phyloP scores from a whole-genome alignment of 1,140 invertebrate species.

The Drosophila rhopaloa region DNA sequence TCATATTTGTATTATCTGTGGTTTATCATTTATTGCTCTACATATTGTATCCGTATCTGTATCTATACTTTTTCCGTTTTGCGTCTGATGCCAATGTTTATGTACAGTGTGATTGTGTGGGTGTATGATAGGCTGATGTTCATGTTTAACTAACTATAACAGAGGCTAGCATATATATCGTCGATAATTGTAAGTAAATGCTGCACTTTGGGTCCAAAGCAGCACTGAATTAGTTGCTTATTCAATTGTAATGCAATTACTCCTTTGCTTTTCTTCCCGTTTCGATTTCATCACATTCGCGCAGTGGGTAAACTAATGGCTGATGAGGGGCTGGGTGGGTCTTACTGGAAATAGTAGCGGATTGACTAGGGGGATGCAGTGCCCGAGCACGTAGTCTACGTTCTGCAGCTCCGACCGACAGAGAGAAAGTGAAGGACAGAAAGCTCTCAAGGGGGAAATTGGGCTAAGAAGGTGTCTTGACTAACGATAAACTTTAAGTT shows the following conservation, averaged over 20 bases:
- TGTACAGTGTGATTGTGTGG: constrained; percentile 60
- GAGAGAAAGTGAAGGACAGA: constrained; percentile 49
- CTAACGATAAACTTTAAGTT: constrained; percentile 69
- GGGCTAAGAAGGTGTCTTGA: constrained; percentile 21
- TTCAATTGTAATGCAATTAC: constrained; percentile 31
- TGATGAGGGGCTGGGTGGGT: constrained; percentile 10
- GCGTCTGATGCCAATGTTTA: constrained; percentile 57
- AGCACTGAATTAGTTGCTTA: constrained; percentile 38
- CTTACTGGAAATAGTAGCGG: not conserved
- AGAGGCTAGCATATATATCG: constrained; percentile 55
- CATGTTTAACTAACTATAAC: constrained; percentile 76
- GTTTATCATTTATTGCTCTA: constrained; percentile 77
- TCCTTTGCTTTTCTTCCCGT: constrained; percentile 8
- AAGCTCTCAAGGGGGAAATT: constrained; percentile 11
- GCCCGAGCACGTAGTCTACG: constrained; percentile 32
- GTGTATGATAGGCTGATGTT: constrained; percentile 18
- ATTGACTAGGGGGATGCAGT: constrained; percentile 8
- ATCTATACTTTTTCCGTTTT: constrained; percentile 18
- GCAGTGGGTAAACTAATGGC: constrained; percentile 35
- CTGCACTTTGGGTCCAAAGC: constrained; percentile 24
- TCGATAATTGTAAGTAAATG: constrained; percentile 35
- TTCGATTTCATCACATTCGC: constrained; percentile 63
- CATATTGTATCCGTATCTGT: constrained; percentile 57
- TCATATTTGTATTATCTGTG: constrained; percentile 52
- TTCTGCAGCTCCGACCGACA: constrained; percentile 38